phyloP scores from a whole-genome alignment of 2,888 invertebrate species.

The Lapara coniferarum region DNA sequence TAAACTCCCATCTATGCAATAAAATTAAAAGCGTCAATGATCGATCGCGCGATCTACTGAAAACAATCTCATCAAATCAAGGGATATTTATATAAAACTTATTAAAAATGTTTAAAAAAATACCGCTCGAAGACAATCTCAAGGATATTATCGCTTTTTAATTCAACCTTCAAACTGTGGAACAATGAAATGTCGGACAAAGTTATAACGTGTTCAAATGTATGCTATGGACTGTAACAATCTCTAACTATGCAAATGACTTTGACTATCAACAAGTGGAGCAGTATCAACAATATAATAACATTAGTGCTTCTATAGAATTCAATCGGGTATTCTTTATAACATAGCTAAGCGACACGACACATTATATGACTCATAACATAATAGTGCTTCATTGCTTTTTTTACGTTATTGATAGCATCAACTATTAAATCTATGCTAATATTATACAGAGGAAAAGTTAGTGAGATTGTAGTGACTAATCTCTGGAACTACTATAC shows the following conservation, averaged over 20 bases:
- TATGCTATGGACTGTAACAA: slow-evolving; percentile 16
- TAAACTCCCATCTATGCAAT: not conserved
- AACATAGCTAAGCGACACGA: slow-evolving; percentile 1
- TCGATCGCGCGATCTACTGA: not conserved
- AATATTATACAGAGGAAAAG: no score
- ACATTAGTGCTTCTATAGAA: not conserved
- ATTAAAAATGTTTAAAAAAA: not conserved
- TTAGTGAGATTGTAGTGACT: no score
- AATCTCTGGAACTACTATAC: no score
- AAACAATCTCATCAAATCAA: not conserved
- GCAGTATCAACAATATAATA: not conserved
- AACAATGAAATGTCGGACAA: slow-evolving; percentile 18
- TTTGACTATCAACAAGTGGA: not conserved
- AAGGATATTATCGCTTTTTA: slow-evolving; percentile 1
- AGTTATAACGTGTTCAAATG: slow-evolving; percentile 15
- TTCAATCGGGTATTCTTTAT: slow-evolving; percentile 17
- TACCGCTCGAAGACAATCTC: not conserved
- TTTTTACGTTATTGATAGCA: not conserved
- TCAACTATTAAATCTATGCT: not conserved
- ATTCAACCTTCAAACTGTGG: slow-evolving; percentile 8
- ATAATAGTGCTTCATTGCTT: not conserved
- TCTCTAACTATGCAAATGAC: slow-evolving; percentile 16
- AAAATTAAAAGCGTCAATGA: not conserved
- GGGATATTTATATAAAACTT: not conserved
- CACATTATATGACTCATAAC: slow-evolving; percentile 7